A percentile compares a stretch with the other conserved stretches of the same genome.
phyloP scores from a whole-genome alignment of 2,797 vertebrate genomes.

The Enoplosus armatus region DNA sequence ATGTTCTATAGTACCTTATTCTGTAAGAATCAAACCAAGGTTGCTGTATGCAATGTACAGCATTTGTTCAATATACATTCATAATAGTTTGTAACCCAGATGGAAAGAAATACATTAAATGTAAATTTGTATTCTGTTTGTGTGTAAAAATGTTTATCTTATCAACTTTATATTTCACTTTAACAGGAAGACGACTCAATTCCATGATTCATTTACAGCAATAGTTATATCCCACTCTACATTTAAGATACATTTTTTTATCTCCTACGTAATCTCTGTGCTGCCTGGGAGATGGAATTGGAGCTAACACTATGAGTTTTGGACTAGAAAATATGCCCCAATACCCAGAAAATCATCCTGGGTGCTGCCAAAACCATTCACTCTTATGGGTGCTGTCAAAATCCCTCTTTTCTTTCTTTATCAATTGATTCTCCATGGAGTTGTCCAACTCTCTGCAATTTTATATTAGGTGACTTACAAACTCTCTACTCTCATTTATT shows the following conservation, averaged over 20 bases:
- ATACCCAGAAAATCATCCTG: conserved; percentile 31
- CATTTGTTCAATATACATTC: not conserved
- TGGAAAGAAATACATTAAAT: not conserved
- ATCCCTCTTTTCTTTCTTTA: conserved; percentile 4
- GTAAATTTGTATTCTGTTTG: not conserved
- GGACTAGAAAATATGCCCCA: conserved; percentile 34
- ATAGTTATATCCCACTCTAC: not conserved
- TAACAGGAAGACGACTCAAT: conserved; percentile 2
- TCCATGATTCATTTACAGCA: conserved; percentile 10
- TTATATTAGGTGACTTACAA: conserved; percentile 19
- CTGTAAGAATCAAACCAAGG: not conserved
- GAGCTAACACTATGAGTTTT: conserved; percentile 22
- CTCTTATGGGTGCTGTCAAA: conserved; percentile 6
- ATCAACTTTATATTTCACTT: conserved; percentile 19
- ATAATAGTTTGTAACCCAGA: not conserved
- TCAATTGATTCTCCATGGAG: conserved; percentile 29
- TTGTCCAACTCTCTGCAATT: conserved; percentile 16
- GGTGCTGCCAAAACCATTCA: not conserved
- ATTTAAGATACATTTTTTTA: conserved; percentile 13
- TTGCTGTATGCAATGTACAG: not conserved
- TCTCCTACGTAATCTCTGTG: conserved; percentile 26
- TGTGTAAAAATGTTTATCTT: conserved; percentile 12
- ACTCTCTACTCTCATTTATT: conserved; percentile 25
- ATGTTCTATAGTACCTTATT: not conserved
- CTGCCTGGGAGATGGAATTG: conserved; percentile 21